phyloP scores from a whole-genome alignment of 2,797 vertebrate species.

The Uromys caudimaculatus region DNA sequence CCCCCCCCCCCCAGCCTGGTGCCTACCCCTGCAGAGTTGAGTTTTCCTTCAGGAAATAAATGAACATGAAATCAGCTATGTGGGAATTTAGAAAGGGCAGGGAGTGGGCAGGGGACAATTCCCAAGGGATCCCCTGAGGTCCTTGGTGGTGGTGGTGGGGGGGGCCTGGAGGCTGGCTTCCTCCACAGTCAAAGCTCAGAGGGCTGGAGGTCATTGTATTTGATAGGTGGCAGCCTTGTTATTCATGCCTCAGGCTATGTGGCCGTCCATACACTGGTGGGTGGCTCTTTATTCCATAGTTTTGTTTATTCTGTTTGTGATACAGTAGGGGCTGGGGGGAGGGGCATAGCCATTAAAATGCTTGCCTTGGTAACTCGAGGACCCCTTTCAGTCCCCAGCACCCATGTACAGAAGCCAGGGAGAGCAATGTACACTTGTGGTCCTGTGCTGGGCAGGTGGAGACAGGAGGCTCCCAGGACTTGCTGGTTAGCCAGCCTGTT shows the following conservation, averaged over 20 bases:
- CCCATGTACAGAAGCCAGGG: neutral
- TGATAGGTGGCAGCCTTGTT: neutral
- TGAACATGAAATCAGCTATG: neutral
- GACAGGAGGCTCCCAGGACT: neutral
- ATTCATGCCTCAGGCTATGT: neutral
- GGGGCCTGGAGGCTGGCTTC: neutral
- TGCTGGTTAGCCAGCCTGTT: neutral
- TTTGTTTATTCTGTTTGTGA: neutral
- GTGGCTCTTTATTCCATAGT: neutral
- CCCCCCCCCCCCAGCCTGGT: neutral
- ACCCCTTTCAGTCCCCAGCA: neutral
- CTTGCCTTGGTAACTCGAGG: neutral
- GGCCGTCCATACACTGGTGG: accelerated
- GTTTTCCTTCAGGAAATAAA: slow-evolving; percentile 68
- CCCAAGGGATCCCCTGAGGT: neutral
- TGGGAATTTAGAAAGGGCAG: slow-evolving; percentile 65
- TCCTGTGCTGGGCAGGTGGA: neutral
- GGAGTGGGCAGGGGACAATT: neutral
- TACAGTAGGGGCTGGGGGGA: neutral
- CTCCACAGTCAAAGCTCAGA: neutral
- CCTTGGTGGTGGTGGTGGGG: neutral
- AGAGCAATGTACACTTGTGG: neutral
- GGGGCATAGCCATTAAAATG: neutral
- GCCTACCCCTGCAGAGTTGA: neutral
- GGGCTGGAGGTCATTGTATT: neutral